Evolutionary conservation across 2,888 invertebrate genomes (phyloP).

Genomic region (Tricholauxania praeusta): DNA sequence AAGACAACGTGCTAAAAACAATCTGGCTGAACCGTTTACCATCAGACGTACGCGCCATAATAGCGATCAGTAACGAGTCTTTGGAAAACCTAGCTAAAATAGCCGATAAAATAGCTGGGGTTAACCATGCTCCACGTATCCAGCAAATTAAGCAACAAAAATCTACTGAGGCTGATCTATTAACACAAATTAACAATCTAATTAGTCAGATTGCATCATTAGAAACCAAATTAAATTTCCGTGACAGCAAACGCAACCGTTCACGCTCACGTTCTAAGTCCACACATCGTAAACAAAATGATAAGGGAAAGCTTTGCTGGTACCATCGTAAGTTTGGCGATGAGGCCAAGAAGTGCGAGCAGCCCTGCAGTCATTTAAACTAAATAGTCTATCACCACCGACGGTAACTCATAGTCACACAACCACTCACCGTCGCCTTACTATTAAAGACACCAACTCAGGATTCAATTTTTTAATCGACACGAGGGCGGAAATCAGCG

Average conservation of each 20-base stretch:
- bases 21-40: too few relatives aligned
- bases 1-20: too few relatives aligned
- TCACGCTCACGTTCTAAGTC: background rate
- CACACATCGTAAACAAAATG: background rate
- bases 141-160: background rate
- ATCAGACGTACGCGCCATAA: conserved; percentile 36
- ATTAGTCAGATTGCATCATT: background rate
- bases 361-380: conserved; percentile 33
- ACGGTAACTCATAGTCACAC: too few relatives aligned
- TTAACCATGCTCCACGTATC: conserved; percentile 30
- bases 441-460: conserved; percentile 13
- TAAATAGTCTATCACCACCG: conserved; percentile 26
- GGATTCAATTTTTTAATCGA: conserved; percentile 39
- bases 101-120: conserved; percentile 44
- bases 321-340: conserved; percentile 39
- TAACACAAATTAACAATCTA: background rate
- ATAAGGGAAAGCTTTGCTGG: conserved; percentile 34
- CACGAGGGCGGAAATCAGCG: conserved; percentile 39
- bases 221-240: background rate
- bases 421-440: conserved; percentile 25
- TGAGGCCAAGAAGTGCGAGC: conserved; percentile 35
- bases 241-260: background rate
- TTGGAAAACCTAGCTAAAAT: conserved; percentile 38
- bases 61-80: conserved; percentile 44
- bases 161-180: too few relatives aligned